Evolutionary conservation across 1,140 invertebrate species (phyloP), one percentile per base, ranked within the genome.

Genomic region (Bombus superbus): DNA sequence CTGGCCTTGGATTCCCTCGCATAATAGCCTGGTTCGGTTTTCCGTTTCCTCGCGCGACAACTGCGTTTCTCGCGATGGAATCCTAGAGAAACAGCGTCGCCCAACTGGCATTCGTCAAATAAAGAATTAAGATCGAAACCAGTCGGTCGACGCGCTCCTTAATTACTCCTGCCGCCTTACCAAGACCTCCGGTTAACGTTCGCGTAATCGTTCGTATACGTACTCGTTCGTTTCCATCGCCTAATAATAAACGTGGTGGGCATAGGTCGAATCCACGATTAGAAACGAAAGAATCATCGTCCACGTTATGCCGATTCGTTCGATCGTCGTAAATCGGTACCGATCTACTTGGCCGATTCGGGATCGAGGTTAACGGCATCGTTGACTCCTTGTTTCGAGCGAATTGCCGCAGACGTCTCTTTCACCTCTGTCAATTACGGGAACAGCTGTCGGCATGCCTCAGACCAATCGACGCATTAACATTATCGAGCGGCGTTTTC

Each of bases 301-400:
- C 44, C 35, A 76, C 75, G 53, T 57, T 71, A 47, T 32, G 59
- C 18, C 32, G 57, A 25, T 53, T 25, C 15, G 42, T 81, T 15
- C 42, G 69, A 59, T 62, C 35, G 15, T 62, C 25, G 25, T 13
- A 42, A 44, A 74, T 80, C 59, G 69, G 35, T 81, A 69, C 13
- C 44, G 62, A 75, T 74, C 59, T 64, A 66, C 73, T 73, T 62
- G 40, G 5, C 6, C 62, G 35, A 59, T 78, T 64, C n/a, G 68
- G 47, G 44, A 86, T 69, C 84, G 69, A 57, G 85, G 85, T 83
- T 83, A 83, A 83, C 57, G 80, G 42, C 28, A 73, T 82, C 68
- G 57, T 83, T 78, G 74, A 83, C 85, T 86, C 53, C 68, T 64
- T 38, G 47, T 59, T 85, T 80, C 68, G 71, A 42, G 6, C 62